A percentile compares a stretch with the other conserved stretches of the same genome.
These are phyloP conservation scores for Urocolius indicus DNA, from an alignment of 2,113 vertebrate genomes.

Conservation along the genomic window DNA sequence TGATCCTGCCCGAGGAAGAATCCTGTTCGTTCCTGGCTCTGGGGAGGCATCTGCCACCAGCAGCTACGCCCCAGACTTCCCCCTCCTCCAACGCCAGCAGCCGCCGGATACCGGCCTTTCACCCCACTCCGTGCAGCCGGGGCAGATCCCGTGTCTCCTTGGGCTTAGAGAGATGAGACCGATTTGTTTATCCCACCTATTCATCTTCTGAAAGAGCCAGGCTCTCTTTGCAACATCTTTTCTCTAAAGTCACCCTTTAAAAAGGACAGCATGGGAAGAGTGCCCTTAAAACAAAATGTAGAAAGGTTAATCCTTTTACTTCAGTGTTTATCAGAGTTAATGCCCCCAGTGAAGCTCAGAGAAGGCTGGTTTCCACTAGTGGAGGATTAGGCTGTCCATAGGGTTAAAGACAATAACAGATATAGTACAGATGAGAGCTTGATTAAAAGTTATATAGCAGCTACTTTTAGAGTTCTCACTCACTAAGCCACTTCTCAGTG, in stretches of 20 bases:
- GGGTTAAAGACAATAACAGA: neutral
- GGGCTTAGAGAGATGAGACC: neutral
- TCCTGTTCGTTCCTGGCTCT: slow-evolving; percentile 67
- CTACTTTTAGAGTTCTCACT: neutral
- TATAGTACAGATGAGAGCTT: neutral
- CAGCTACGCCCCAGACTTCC: neutral
- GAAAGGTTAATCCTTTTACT: neutral
- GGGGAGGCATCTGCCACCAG: neutral
- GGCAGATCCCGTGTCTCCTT: neutral
- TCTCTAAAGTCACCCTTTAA: neutral
- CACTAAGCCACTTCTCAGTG: neutral
- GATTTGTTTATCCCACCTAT: neutral
- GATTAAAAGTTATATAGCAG: neutral
- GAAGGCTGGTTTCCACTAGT: neutral
- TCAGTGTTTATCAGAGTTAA: neutral
- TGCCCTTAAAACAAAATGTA: too few relatives aligned
- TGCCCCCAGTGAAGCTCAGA: neutral
- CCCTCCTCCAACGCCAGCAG: neutral
- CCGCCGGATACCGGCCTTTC: neutral
- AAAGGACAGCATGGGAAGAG: neutral
- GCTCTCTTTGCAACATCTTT: neutral
- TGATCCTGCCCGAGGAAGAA: slow-evolving; percentile 57
- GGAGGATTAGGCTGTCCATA: rapidly evolving
- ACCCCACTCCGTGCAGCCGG: too few relatives aligned
- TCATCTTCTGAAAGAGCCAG: neutral